phyloP scores from a whole-genome alignment of 2,113 vertebrate species.

The Spilogale gracilis region DNA sequence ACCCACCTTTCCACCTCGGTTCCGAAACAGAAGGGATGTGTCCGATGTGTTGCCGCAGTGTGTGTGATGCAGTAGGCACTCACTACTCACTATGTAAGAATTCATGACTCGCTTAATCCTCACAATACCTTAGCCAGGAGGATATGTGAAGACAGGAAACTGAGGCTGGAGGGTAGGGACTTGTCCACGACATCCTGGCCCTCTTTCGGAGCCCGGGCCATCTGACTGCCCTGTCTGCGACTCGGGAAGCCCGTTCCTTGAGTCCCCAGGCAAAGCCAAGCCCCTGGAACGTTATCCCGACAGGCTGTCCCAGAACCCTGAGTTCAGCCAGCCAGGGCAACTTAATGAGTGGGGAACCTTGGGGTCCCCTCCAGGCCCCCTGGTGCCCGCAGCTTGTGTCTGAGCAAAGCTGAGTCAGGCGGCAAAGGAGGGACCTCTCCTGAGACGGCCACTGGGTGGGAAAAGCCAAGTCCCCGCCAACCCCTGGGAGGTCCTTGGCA shows the following conservation, averaged over 20 bases:
- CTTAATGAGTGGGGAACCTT: neutral
- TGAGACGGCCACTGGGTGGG: neutral
- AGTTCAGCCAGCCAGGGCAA: neutral
- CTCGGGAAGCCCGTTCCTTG: neutral
- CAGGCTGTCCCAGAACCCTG: neutral
- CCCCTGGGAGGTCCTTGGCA: neutral
- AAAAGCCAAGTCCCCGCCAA: neutral
- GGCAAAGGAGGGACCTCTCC: neutral
- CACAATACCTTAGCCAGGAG: fast-evolving
- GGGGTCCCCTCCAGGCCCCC: neutral
- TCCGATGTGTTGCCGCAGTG: no score
- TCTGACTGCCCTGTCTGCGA: neutral
- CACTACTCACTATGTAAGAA: neutral
- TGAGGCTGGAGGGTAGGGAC: neutral
- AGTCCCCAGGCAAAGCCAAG: neutral
- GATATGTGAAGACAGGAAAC: neutral
- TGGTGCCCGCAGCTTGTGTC: neutral
- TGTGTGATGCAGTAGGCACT: neutral
- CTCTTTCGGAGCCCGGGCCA: no score
- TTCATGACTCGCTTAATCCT: neutral
- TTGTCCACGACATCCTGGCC: neutral
- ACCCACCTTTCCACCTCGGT: neutral
- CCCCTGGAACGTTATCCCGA: neutral
- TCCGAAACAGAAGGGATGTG: neutral
- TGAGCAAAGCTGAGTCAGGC: neutral